phyloP scores from a whole-genome alignment of 2,888 invertebrate species.

The Cloeon dipterum region DNA sequence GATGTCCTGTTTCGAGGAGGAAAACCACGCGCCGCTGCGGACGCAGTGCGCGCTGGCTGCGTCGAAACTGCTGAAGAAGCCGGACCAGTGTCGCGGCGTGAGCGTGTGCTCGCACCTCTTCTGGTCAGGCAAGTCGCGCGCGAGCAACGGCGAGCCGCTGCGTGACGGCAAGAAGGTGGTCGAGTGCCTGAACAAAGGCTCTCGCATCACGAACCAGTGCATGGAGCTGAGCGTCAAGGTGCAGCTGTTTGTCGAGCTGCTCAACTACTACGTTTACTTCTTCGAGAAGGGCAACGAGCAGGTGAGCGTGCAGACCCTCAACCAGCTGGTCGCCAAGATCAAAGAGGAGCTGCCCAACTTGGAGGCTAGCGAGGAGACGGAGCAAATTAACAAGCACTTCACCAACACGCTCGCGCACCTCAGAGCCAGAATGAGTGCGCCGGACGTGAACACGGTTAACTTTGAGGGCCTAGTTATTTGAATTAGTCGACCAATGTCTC shows the following conservation, averaged over 20 bases:
- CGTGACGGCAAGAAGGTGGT: slow-evolving; percentile 77
- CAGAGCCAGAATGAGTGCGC: slow-evolving; percentile 39
- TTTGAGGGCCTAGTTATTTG: slow-evolving; percentile 37
- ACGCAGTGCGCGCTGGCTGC: slow-evolving; percentile 93
- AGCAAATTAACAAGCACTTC: slow-evolving; percentile 90
- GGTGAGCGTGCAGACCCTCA: slow-evolving; percentile 37
- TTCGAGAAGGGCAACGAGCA: slow-evolving; percentile 70
- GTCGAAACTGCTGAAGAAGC: slow-evolving; percentile 87
- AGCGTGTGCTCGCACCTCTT: slow-evolving; percentile 87
- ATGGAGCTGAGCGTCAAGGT: slow-evolving; percentile 95
- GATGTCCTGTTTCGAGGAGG: slow-evolving; percentile 83
- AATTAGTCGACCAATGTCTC: slow-evolving; percentile 8
- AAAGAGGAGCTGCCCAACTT: slow-evolving; percentile 82
- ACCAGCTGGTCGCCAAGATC: slow-evolving; percentile 70
- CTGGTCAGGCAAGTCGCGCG: slow-evolving; percentile 65
- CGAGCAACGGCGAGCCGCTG: slow-evolving; percentile 28
- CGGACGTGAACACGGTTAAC: slow-evolving; percentile 29
- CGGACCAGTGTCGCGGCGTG: slow-evolving; percentile 92
- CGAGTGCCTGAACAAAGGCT: slow-evolving; percentile 88
- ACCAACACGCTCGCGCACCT: slow-evolving; percentile 71
- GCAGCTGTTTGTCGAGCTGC: slow-evolving; percentile 80
- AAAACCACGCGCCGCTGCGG: slow-evolving; percentile 88
- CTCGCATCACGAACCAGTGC: slow-evolving; percentile 87
- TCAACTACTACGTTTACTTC: slow-evolving; percentile 85
- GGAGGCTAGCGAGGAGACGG: slow-evolving; percentile 86